Base-by-base conservation (phyloP, 2,888 invertebrate species). In the Phragmatobia fuliginosa region DNA sequence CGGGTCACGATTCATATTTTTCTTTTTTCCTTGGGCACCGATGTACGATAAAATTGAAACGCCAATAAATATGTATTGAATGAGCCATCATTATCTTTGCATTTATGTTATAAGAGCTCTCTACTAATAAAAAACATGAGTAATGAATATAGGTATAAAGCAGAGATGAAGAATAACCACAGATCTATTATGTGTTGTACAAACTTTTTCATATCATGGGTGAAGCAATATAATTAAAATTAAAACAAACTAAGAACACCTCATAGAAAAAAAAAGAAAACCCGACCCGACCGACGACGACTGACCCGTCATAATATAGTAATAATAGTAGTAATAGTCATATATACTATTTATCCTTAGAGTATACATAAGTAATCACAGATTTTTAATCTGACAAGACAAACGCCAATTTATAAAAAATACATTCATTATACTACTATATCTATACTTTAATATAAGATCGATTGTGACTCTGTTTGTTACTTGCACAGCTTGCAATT, bases 11-110 rank as follows among this genome's bases (percentile, higher is more conserved):
- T 73, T 78, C 72, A 62, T 62, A 65, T 80, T 79, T 79, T 77
- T 71, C 67, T 62, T 70, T 74, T 82, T 80, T 75, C 71, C 63
- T 77, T 72, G 78, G 78, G 77, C 79, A 70, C 77, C 66, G 83
- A 87, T 84, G 82, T 76, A 71, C 79, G 84, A 83, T 84, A 82
- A 86, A 79, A 82, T 82, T 78, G 79, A 79, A 81, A 79, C 72
- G 70, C 80, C 82, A 85, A 83, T 81, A 83, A 82, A 84, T 74
- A 75, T 59, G 62, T 36, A 67, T 31, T 62, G 56, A 82, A 77
- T 77, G 71, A 77, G 79, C 79, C 77, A 83, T 83, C 75, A 85
- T 85, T 86, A 87, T 86, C 86, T 88, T 83, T 83, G 79, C 80
- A 84, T 86, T 83, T 84, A 80, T 68, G 79, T 74, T 78, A 82